Evolutionary conservation across 2,888 invertebrate genomes (phyloP).

Genomic region (Tanytarsus gracilentus): DNA sequence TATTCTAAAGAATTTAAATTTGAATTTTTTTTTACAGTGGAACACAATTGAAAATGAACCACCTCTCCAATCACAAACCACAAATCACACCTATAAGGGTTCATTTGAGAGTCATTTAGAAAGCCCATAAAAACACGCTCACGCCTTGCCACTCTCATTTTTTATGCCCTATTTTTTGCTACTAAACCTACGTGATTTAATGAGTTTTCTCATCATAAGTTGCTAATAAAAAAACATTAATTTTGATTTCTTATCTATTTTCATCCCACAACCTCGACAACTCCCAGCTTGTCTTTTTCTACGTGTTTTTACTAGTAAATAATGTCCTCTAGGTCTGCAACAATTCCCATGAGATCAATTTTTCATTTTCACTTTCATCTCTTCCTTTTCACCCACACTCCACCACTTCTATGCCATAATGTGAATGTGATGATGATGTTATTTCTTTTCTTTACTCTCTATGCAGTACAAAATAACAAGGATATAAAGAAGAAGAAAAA

Average conservation of each 20-base stretch:
- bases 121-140: too few relatives aligned
- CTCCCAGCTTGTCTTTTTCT: neutral
- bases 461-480: neutral
- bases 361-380: conserved; percentile 28
- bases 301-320: neutral
- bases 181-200: neutral
- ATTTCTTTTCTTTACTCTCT: too few relatives aligned
- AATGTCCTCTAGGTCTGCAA: neutral
- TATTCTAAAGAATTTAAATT: neutral
- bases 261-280: neutral
- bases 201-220: neutral
- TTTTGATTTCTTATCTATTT: conserved; percentile 18
- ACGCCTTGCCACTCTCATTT: too few relatives aligned
- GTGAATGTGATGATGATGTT: too few relatives aligned
- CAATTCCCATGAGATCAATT: conserved; percentile 16
- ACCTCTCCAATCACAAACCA: too few relatives aligned
- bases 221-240: conserved; percentile 15
- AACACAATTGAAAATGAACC: too few relatives aligned
- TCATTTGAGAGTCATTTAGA: too few relatives aligned
- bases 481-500: neutral
- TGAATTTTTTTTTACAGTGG: too few relatives aligned
- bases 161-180: neutral
- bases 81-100: too few relatives aligned
- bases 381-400: too few relatives aligned
- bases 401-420: too few relatives aligned